Base-by-base conservation (phyloP, 2,113 vertebrate genomes). In the Podiceps cristatus region DNA sequence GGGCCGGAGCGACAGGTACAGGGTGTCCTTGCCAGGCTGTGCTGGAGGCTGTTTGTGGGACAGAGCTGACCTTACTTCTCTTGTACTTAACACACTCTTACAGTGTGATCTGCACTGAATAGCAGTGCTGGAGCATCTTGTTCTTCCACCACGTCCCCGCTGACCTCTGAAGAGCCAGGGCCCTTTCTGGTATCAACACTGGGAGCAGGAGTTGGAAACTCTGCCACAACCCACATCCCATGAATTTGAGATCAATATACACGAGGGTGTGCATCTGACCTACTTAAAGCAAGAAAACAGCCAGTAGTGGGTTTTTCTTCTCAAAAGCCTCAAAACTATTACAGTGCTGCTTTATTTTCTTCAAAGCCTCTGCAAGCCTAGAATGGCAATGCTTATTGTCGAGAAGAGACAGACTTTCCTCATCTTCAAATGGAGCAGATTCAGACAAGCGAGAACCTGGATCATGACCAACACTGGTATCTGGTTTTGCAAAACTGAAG, bases 401-500 rank as follows among this genome's bases (percentile, higher is more conserved):
- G 56, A 71, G 85, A 81, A 42, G 42, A 71, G 76, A 40, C 44
- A 55, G 59, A 35, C 18, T 50, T 87, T 47, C n/a, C 35, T 92
- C 68, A 27, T 60, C 40, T 68, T 40, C 69, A 75, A 52, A 66
- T 0, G 0, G 62, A 86, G 40, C 35, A 72, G 56, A 82, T 64
- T 89, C 49, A 93, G 86, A 68, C 58, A 69, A 31, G 59, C 62
- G 53, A 75, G 40, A 80, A 40, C 31, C n/a, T 94, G 93, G 53
- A 90, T 40, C 4, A 0, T 62, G 45, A 93, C 88, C 88, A 78
- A 4, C 24, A 18, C 18, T 78, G 73, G 22, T 94, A 81, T 95
- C 73, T 91, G 55, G 53, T 82, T 96, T 91, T 95, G 35, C 42
- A 96, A 58, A 96, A 89, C 45, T 40, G 15, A 63, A 87, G 76